Evolutionary conservation across 2,113 vertebrate genomes (phyloP).

Genomic region (Tinamus guttatus): DNA sequence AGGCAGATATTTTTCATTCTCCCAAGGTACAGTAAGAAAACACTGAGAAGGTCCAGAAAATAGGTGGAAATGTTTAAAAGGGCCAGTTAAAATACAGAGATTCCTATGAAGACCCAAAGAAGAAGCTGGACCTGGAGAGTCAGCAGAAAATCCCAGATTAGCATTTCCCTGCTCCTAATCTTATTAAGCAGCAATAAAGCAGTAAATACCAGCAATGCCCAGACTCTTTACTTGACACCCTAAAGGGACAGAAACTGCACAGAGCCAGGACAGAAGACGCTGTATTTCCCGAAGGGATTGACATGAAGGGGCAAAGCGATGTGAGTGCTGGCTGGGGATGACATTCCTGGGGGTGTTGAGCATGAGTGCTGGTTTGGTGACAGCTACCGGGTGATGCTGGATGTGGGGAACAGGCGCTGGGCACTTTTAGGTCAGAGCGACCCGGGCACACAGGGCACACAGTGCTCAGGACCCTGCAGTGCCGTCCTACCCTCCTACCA

Average conservation of each 20-base stretch:
- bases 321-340: background rate
- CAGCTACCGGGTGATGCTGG: background rate
- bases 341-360: background rate
- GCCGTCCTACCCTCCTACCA: background rate
- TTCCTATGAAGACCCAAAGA: background rate
- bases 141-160: background rate
- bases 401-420: rapidly evolving
- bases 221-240: background rate
- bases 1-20: background rate
- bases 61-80: background rate
- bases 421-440: background rate
- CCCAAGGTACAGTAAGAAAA: background rate
- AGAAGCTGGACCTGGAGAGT: background rate
- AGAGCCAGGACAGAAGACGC: background rate
- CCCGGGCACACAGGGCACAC: background rate
- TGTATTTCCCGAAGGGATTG: background rate
- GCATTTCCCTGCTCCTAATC: background rate
- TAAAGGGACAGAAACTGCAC: background rate
- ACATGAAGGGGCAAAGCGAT: too few relatives aligned
- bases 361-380: background rate
- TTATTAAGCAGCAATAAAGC: background rate
- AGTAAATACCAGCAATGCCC: background rate
- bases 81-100: too few relatives aligned
- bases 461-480: background rate
- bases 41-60: background rate